A percentile compares a stretch with the other conserved stretches of the same genome.
Evolutionary conservation across 1,140 invertebrate genomes (phyloP).

Genomic region (Riptortus pedestris): DNA sequence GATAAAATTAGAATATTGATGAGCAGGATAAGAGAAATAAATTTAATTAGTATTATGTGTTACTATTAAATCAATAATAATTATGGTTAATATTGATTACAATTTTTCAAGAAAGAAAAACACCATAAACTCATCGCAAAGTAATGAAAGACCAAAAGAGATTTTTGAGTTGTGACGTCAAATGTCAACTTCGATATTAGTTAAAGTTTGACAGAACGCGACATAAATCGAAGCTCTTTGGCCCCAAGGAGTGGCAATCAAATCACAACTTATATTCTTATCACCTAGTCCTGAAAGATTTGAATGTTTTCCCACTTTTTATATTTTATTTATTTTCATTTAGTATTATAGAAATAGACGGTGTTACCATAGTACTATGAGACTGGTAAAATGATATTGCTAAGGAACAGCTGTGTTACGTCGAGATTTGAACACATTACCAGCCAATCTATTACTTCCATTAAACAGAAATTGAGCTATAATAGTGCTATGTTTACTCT

Average conservation of each 20-base stretch:
- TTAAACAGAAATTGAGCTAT: neutral
- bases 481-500: neutral
- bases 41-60: too few relatives aligned
- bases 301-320: slow-evolving; percentile 1
- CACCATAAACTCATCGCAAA: too few relatives aligned
- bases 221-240: neutral
- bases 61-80: too few relatives aligned
- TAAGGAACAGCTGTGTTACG: neutral
- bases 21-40: too few relatives aligned
- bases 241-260: neutral
- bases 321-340: neutral
- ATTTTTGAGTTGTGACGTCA: too few relatives aligned
- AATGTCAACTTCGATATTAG: too few relatives aligned
- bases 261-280: neutral
- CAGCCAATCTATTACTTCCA: neutral
- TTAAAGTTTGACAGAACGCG: too few relatives aligned
- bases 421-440: neutral
- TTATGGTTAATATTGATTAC: too few relatives aligned
- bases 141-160: too few relatives aligned
- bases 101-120: too few relatives aligned
- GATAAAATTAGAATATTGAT: too few relatives aligned
- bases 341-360: neutral
- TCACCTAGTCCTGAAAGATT: neutral
- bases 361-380: neutral
- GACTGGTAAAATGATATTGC: neutral